Percentiles rank a stretch among this genome's conserved stretches.
Conservation (phyloP, 2,113 vertebrate species). For the Illadopsis cleaveri region DNA sequence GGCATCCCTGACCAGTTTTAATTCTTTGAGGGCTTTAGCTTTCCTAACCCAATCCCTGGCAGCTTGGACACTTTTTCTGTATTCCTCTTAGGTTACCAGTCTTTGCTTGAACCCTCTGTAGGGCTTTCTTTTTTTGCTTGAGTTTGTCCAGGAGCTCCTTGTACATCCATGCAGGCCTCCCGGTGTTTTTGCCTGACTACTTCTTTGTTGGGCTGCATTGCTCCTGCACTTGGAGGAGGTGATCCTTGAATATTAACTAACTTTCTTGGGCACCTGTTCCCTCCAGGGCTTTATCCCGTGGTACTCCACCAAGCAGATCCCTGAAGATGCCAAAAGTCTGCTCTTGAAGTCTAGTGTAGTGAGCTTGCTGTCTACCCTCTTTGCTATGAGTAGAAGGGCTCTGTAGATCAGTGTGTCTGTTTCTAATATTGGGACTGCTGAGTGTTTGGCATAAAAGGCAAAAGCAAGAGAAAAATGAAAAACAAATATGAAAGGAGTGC, state of each 20-base stretch:
- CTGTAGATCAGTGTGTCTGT: background rate
- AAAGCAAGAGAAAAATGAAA: background rate
- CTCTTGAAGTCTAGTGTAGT: background rate
- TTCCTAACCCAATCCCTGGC: background rate
- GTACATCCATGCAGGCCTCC: background rate
- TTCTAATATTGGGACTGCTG: background rate
- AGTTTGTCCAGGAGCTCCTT: background rate
- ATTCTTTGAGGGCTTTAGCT: background rate
- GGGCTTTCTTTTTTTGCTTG: background rate
- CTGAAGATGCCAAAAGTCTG: background rate
- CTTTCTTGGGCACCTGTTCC: background rate
- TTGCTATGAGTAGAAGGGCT: background rate
- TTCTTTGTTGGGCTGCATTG: background rate
- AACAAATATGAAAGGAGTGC: background rate
- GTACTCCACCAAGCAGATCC: background rate
- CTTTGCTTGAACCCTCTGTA: background rate
- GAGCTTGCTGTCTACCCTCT: background rate
- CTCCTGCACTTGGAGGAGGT: background rate
- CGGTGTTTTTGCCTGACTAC: background rate
- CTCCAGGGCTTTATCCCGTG: background rate
- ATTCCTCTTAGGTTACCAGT: background rate
- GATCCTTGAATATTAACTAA: background rate
- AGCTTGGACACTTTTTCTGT: rapidly evolving
- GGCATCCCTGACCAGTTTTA: background rate
- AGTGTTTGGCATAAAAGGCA: background rate